A percentile compares a stretch with the other conserved stretches of the same genome.
Evolutionary conservation across 2,797 vertebrate genomes (phyloP).

Genomic region (Ibycter americanus): DNA sequence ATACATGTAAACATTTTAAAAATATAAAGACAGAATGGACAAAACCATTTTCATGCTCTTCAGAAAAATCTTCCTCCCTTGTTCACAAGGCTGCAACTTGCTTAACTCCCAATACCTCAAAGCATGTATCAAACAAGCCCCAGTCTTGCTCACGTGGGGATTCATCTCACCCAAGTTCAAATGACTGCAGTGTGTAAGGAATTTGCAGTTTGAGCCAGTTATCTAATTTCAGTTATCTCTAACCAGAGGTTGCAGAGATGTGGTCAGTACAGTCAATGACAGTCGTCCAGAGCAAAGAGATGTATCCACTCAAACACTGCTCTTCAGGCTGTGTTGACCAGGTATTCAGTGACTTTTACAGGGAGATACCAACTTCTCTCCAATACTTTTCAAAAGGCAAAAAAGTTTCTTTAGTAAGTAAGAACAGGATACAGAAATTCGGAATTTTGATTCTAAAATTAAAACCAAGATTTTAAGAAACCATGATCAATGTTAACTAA

Average conservation of each 20-base stretch:
- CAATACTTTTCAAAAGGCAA: not conserved
- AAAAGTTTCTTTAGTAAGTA: not conserved
- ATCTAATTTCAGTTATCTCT: not conserved
- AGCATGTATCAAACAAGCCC: not conserved
- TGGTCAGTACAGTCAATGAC: not conserved
- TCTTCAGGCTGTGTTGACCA: not conserved
- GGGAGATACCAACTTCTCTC: not conserved
- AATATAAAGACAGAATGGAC: not conserved
- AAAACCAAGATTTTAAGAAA: not conserved
- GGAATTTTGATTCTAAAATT: not conserved
- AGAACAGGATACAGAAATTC: not conserved
- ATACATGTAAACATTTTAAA: not conserved
- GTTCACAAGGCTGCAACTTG: not conserved
- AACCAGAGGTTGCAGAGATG: not conserved
- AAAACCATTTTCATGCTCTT: not conserved
- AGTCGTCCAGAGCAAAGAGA: not conserved
- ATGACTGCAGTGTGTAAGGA: not conserved
- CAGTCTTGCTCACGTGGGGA: not conserved
- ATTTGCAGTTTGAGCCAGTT: not conserved
- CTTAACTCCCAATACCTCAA: not conserved
- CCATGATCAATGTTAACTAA: not conserved
- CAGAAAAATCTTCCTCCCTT: not conserved
- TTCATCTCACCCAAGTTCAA: not conserved
- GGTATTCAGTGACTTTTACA: not conserved
- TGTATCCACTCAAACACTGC: not conserved